Conservation (phyloP, 2,113 vertebrate species). For the Pao palembangensis region DNA sequence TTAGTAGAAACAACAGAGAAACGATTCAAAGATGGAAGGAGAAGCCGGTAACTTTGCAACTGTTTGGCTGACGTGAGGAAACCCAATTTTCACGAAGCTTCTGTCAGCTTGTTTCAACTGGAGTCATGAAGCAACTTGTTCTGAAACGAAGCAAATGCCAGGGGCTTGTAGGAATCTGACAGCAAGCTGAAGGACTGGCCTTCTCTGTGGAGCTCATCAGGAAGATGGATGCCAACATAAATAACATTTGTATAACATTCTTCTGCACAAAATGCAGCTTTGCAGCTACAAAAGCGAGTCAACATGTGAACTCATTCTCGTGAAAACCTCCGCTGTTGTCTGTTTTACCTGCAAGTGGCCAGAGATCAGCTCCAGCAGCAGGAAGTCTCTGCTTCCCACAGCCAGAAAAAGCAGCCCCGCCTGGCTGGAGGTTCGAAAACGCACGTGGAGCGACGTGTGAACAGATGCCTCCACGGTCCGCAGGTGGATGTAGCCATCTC, state of each 20-base stretch:
- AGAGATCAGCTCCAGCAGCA: conserved; percentile 79
- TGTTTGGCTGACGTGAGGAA: no score
- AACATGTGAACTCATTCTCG: no score
- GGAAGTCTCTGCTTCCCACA: conserved; percentile 77
- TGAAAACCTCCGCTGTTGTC: no score
- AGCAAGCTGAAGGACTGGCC: no score
- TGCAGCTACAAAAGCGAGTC: no score
- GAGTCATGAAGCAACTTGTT: conserved; percentile 60
- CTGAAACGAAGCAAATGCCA: conserved; percentile 38
- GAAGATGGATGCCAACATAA: no score
- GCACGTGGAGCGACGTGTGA: conserved; percentile 76
- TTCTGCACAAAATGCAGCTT: neutral
- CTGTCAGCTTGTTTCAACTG: conserved; percentile 15
- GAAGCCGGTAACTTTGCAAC: no score
- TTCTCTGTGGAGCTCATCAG: no score
- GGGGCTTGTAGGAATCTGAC: conserved; percentile 7
- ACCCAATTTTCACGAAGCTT: conserved; percentile 30
- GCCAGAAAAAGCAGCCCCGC: conserved; percentile 85
- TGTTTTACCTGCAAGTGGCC: conserved; percentile 76
- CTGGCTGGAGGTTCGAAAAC: conserved; percentile 79
- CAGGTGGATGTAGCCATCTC: conserved; percentile 81
- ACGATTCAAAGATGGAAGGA: neutral
- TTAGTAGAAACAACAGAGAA: neutral
- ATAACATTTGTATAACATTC: no score
- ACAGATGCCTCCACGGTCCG: conserved; percentile 67